Evolutionary conservation across 2,113 vertebrate genomes (phyloP).

Genomic region (Oncorhynchus clarkii): DNA sequence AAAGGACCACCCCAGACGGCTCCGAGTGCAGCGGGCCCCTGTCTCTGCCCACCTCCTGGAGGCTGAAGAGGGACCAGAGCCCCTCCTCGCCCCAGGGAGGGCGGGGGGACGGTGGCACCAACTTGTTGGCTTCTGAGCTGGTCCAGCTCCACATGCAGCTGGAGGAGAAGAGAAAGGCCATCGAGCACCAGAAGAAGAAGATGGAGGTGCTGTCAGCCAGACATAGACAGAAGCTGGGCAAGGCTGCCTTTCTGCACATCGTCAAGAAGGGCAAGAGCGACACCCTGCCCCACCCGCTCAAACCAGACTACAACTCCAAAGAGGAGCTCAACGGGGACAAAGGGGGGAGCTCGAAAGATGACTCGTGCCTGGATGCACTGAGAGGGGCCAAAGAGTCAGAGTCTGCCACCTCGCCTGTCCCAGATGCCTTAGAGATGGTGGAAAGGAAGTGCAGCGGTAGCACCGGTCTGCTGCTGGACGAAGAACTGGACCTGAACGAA

Average conservation of each 20-base stretch:
- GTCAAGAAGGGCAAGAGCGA: constrained; percentile 87
- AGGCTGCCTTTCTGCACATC: constrained; percentile 91
- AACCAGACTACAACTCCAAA: constrained; percentile 69
- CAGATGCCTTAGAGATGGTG: constrained; percentile 52
- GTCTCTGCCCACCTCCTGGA: constrained; percentile 82
- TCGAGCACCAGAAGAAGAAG: constrained; percentile 92
- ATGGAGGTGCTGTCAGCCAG: constrained; percentile 87
- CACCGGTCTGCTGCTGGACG: constrained; percentile 13
- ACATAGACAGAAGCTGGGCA: constrained; percentile 87
- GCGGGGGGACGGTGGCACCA: constrained; percentile 77
- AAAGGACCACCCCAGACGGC: constrained; percentile 91
- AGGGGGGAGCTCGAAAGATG: constrained; percentile 68
- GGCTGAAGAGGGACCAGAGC: constrained; percentile 83
- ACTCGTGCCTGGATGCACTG: constrained; percentile 71
- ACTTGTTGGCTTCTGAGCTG: constrained; percentile 85
- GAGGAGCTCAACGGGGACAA: constrained; percentile 68
- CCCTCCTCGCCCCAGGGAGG: constrained; percentile 68
- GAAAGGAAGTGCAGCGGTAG: constrained; percentile 51
- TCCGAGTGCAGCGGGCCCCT: constrained; percentile 84
- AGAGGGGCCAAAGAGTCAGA: constrained; percentile 49
- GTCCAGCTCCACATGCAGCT: constrained; percentile 93
- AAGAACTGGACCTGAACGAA: constrained; percentile 82
- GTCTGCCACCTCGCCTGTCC: not conserved
- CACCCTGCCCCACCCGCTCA: constrained; percentile 70
- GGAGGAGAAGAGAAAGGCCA: constrained; percentile 90